A percentile compares a stretch with the other conserved stretches of the same genome.
These are phyloP conservation scores for Micrasema longulum DNA, from an alignment of 1,140 invertebrate genomes.

Conservation along the genomic window DNA sequence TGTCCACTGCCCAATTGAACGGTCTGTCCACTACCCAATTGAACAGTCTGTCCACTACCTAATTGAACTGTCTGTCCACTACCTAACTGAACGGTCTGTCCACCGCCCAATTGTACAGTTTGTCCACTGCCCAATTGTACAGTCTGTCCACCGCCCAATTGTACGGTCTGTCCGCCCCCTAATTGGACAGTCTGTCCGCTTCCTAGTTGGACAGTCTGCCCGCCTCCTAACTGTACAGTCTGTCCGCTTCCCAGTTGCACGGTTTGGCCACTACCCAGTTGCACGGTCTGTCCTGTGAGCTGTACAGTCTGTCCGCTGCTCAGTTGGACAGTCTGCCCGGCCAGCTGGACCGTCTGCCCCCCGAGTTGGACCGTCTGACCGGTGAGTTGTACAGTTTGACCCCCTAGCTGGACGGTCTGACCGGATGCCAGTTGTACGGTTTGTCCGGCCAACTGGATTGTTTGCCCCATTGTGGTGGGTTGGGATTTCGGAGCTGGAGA, in stretches of 20 bases:
- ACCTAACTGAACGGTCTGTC: constrained; percentile 65
- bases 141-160: constrained; percentile 62
- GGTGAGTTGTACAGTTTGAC: constrained; percentile 47
- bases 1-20: constrained; percentile 47
- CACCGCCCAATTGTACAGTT: constrained; percentile 68
- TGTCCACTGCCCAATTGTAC: constrained; percentile 58
- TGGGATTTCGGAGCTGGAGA: constrained; percentile 37
- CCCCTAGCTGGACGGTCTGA: constrained; percentile 49
- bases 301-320: constrained; percentile 67
- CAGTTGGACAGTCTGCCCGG: constrained; percentile 61
- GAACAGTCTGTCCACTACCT: constrained; percentile 52
- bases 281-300: constrained; percentile 61
- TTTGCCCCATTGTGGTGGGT: constrained; percentile 26
- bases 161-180: constrained; percentile 67
- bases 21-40: constrained; percentile 46
- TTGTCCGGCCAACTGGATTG: constrained; percentile 48
- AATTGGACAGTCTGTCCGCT: constrained; percentile 63
- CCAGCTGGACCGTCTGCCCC: constrained; percentile 48
- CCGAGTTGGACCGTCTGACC: constrained; percentile 50
- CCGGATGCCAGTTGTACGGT: constrained; percentile 49
- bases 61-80: constrained; percentile 62
- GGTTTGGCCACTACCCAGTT: constrained; percentile 63
- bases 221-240: constrained; percentile 48
- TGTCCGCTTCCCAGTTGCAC: constrained; percentile 61
- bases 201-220: constrained; percentile 65